These are phyloP conservation scores for Hydrotaea diabolus DNA, from an alignment of 2,888 invertebrate species.

Conservation along the genomic window DNA sequence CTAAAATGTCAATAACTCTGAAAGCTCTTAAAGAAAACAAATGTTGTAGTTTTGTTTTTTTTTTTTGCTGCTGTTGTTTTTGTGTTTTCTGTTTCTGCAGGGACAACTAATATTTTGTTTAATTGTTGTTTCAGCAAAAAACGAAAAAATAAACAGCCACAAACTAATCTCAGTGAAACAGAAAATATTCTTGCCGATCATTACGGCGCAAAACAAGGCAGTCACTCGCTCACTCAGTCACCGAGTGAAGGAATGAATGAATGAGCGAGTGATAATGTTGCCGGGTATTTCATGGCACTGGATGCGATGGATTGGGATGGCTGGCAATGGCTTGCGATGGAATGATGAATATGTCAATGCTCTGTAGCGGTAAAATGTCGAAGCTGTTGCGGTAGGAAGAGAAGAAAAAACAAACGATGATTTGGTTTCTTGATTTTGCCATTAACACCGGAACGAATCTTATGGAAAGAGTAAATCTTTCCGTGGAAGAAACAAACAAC, in stretches of 20 bases:
- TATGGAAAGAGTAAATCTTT: background rate
- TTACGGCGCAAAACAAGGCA: slow-evolving; percentile 1
- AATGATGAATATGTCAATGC: slow-evolving; percentile 66
- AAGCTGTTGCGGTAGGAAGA: slow-evolving; percentile 36
- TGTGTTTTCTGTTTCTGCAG: background rate
- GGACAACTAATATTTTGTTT: slow-evolving; percentile 14
- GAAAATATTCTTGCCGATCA: slow-evolving; percentile 1
- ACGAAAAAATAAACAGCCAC: background rate
- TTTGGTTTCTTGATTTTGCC: slow-evolving; percentile 57
- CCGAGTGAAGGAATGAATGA: background rate
- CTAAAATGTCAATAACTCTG: slow-evolving; percentile 20
- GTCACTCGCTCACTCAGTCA: background rate
- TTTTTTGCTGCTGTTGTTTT: too few species aligned
- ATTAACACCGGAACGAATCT: slow-evolving; percentile 65
- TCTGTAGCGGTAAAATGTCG: slow-evolving; percentile 65
- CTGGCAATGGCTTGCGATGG: background rate
- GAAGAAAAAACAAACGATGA: slow-evolving; percentile 35
- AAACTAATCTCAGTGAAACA: slow-evolving; percentile 13
- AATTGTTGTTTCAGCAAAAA: slow-evolving; percentile 19
- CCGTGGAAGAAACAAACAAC: slow-evolving; percentile 10
- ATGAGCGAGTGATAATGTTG: background rate
- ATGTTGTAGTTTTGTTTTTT: background rate
- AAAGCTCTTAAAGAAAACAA: background rate
- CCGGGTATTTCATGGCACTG: too few species aligned
- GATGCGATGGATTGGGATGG: background rate